phyloP scores from a whole-genome alignment of 2,888 invertebrate species.

The Aporophyla nigra region DNA sequence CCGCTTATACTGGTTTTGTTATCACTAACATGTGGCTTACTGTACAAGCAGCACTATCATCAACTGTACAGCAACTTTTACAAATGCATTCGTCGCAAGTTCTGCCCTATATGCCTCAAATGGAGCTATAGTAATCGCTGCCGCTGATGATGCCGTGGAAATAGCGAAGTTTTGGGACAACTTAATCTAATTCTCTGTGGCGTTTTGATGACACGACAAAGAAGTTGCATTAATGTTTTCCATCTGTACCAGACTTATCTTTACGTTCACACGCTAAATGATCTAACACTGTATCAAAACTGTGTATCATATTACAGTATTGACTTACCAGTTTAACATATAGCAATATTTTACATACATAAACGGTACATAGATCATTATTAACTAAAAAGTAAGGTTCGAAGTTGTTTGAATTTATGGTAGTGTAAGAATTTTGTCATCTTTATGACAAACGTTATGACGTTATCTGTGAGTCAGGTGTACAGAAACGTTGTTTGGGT shows the following conservation, averaged over 20 bases:
- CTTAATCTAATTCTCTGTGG: background rate
- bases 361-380: conserved; percentile 21
- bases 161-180: background rate
- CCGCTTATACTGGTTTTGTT: no score
- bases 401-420: conserved; percentile 27
- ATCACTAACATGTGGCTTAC: no score
- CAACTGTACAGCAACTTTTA: background rate
- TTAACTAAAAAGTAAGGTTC: conserved; percentile 30
- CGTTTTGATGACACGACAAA: background rate
- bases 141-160: background rate
- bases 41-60: no score
- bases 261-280: conserved; percentile 46
- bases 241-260: background rate
- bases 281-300: conserved; percentile 34
- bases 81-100: background rate
- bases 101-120: background rate
- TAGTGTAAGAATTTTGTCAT: conserved; percentile 42
- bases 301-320: conserved; percentile 44
- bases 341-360: background rate
- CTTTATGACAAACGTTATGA: conserved; percentile 59
- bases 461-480: conserved; percentile 76
- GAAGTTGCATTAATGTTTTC: background rate
- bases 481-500: conserved; percentile 57
- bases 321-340: conserved; percentile 40
- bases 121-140: background rate